Percentiles rank a stretch among this genome's conserved stretches.
phyloP scores from a whole-genome alignment of 2,888 invertebrate species.

The Sthenelais limicola region DNA sequence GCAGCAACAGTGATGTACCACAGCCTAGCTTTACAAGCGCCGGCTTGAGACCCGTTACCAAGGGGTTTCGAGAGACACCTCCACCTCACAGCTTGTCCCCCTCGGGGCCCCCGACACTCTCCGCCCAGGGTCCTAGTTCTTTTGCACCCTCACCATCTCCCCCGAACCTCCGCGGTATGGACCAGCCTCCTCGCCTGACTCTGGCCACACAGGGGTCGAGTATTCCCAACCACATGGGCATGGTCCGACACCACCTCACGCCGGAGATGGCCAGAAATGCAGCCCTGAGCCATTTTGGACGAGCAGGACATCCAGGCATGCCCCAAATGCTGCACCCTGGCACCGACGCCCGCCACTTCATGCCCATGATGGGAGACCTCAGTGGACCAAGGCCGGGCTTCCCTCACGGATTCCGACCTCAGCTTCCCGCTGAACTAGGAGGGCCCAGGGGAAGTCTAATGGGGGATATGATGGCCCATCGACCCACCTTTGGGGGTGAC shows the following conservation, averaged over 20 bases:
- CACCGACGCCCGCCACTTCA: constrained; percentile 5
- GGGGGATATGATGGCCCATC: constrained; percentile 33
- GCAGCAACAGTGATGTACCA: neutral
- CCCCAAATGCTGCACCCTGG: constrained; percentile 20
- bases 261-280: neutral
- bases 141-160: constrained; percentile 34
- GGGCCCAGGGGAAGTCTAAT: constrained; percentile 25
- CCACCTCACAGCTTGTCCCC: constrained; percentile 15
- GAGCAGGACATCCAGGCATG: neutral
- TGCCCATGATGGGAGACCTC: constrained; percentile 41
- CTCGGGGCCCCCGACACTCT: constrained; percentile 6
- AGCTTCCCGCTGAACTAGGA: constrained; percentile 28
- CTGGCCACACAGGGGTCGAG: constrained; percentile 5
- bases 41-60: constrained; percentile 13
- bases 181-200: constrained; percentile 30
- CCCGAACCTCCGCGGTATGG: constrained; percentile 28
- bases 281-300: neutral
- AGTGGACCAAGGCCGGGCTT: constrained; percentile 17
- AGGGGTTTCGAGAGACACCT: constrained; percentile 14
- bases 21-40: constrained; percentile 34
- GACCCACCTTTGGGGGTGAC: constrained; percentile 29
- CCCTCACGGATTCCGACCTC: constrained; percentile 28
- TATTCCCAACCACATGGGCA: constrained; percentile 6
- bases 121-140: constrained; percentile 15
- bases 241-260: constrained; percentile 13